Evolutionary conservation across 1,140 invertebrate species (phyloP).

Genomic region (Euwallacea fornicatus): DNA sequence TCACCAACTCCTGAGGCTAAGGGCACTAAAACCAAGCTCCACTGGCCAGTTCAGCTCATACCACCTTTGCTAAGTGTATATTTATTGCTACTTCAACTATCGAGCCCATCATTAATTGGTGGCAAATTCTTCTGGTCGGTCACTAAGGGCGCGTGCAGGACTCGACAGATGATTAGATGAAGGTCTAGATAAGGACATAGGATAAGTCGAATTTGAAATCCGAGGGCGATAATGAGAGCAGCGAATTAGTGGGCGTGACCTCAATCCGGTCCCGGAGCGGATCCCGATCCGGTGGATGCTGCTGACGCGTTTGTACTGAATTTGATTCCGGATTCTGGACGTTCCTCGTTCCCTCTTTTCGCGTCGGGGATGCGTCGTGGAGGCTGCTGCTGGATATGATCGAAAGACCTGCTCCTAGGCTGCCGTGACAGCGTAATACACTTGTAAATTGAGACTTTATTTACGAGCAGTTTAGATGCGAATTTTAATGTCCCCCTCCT

Average conservation of each 20-base stretch:
- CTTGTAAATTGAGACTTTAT: constrained; percentile 39
- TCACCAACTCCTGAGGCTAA: neutral
- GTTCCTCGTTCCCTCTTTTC: neutral
- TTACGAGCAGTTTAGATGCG: constrained; percentile 33
- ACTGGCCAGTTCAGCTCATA: no score
- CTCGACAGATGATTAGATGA: no score
- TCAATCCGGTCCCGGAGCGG: constrained; percentile 14
- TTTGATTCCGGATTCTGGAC: constrained; percentile 20
- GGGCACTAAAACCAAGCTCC: no score
- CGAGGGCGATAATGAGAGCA: neutral
- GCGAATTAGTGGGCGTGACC: constrained; percentile 37
- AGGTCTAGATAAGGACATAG: no score
- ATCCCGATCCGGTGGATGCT: constrained; percentile 19
- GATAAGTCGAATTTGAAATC: neutral
- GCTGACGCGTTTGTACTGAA: constrained; percentile 33
- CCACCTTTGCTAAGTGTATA: no score
- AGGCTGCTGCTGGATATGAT: constrained; percentile 21
- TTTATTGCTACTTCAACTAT: no score
- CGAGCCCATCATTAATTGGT: no score
- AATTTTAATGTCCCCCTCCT: constrained; percentile 14
- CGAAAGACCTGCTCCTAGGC: constrained; percentile 36
- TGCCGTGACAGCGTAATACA: constrained; percentile 34
- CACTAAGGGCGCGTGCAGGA: no score
- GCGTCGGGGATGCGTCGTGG: constrained; percentile 29
- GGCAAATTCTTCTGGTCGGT: no score